These are phyloP conservation scores for Cinara cedri DNA, from an alignment of 2,888 invertebrate genomes.

Conservation along the genomic window DNA sequence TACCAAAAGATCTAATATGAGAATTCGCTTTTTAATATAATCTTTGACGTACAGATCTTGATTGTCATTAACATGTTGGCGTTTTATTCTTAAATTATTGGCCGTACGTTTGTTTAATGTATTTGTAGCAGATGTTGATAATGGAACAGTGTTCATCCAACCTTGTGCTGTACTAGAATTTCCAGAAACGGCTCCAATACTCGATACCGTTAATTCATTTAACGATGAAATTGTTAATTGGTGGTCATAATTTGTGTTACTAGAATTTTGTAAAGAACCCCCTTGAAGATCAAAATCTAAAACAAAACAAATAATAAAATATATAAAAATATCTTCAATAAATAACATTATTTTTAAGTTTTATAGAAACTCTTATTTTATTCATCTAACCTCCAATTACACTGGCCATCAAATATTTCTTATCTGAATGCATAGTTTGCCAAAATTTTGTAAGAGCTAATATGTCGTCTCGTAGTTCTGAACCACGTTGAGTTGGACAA, in stretches of 20 bases:
- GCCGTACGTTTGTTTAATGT: constrained; percentile 75
- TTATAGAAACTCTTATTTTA: no score
- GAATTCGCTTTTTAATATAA: constrained; percentile 90
- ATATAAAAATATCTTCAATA: not conserved
- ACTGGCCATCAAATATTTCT: constrained; percentile 84
- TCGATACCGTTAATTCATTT: constrained; percentile 59
- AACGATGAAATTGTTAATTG: constrained; percentile 62
- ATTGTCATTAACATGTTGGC: constrained; percentile 64
- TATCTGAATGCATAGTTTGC: constrained; percentile 93
- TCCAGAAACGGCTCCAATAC: constrained; percentile 58
- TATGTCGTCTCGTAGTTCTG: constrained; percentile 86
- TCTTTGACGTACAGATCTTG: constrained; percentile 86
- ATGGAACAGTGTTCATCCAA: constrained; percentile 93
- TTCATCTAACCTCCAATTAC: constrained; percentile 73
- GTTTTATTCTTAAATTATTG: constrained; percentile 65
- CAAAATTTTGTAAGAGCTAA: constrained; percentile 89
- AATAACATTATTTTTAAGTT: not conserved
- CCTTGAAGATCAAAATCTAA: constrained; percentile 59
- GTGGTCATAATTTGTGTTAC: constrained; percentile 54
- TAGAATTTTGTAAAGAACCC: constrained; percentile 44
- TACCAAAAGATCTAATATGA: constrained; percentile 88
- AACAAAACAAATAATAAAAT: constrained; percentile 27
- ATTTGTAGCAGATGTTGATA: constrained; percentile 75
- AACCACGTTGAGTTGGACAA: constrained; percentile 81
- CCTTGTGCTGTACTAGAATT: constrained; percentile 66